Evolutionary conservation across 2,113 vertebrate genomes (phyloP).

Genomic region (Pica pica): DNA sequence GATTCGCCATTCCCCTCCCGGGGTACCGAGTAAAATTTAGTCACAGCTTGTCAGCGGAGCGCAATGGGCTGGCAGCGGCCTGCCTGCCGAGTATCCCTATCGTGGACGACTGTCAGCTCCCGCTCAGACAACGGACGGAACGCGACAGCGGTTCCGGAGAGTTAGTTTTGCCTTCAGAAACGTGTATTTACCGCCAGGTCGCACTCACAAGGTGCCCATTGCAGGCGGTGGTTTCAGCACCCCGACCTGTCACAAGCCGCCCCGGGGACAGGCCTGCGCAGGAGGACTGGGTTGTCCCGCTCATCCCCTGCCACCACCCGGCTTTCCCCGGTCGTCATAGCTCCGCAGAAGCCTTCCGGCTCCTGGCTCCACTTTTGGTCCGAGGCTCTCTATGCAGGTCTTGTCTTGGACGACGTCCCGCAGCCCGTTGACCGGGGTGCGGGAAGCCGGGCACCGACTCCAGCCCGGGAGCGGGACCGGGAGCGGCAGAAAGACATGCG

Average conservation of each 20-base stretch:
- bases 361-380: not conserved
- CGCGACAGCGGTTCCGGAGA: accelerated
- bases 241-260: too few species aligned
- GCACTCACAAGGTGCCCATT: too few species aligned
- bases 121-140: not conserved
- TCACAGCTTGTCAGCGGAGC: not conserved
- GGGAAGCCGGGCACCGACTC: not conserved
- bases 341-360: not conserved
- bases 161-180: not conserved
- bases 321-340: not conserved
- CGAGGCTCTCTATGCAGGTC: accelerated
- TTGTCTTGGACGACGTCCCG: not conserved
- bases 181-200: not conserved
- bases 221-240: not conserved
- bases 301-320: not conserved
- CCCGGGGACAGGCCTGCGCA: too few species aligned
- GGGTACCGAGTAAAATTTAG: not conserved
- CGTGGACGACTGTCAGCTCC: too few species aligned
- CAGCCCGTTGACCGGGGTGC: accelerated
- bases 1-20: not conserved
- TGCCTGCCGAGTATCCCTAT: not conserved
- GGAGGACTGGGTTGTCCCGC: too few species aligned
- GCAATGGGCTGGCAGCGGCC: not conserved
- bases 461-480: too few species aligned
- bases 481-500: not conserved